These are phyloP conservation scores for Orthosia incerta DNA, from an alignment of 2,888 invertebrate species.

Conservation along the genomic window DNA sequence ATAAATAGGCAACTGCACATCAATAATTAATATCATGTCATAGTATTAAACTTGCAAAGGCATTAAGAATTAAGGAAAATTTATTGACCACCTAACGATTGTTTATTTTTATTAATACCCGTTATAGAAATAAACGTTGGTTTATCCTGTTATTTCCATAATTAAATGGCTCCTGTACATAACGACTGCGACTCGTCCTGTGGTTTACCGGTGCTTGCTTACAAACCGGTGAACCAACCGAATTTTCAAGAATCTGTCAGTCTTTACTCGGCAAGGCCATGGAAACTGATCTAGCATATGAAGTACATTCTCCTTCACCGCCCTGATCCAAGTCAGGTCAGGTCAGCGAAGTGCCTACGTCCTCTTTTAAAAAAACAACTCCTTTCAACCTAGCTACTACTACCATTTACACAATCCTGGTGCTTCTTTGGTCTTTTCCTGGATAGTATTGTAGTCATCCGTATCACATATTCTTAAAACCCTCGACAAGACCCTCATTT, in stretches of 20 bases:
- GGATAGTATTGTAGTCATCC: not conserved
- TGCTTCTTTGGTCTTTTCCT: not conserved
- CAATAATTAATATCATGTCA: constrained; percentile 4
- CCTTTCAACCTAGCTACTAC: not conserved
- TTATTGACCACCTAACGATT: not conserved
- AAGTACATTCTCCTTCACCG: not conserved
- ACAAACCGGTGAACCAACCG: not conserved
- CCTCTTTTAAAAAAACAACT: too few species aligned
- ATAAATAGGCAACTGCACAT: not conserved
- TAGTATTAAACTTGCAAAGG: not conserved
- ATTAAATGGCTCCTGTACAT: not conserved
- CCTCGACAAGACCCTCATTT: not conserved
- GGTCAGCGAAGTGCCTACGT: too few species aligned
- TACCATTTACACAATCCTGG: not conserved
- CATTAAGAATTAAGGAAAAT: constrained; percentile 15
- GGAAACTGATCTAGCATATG: not conserved
- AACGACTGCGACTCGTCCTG: not conserved
- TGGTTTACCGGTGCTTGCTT: not conserved
- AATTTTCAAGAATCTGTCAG: not conserved
- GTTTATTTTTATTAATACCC: constrained; percentile 12
- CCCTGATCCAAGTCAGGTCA: not conserved
- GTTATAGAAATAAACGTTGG: not conserved
- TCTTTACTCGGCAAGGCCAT: not conserved
- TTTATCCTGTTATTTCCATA: constrained; percentile 20
- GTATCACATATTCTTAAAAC: not conserved